Evolutionary conservation across 2,888 invertebrate species (phyloP), one percentile per base, ranked within the genome.

Genomic region (Hipparchia sbordonii): DNA sequence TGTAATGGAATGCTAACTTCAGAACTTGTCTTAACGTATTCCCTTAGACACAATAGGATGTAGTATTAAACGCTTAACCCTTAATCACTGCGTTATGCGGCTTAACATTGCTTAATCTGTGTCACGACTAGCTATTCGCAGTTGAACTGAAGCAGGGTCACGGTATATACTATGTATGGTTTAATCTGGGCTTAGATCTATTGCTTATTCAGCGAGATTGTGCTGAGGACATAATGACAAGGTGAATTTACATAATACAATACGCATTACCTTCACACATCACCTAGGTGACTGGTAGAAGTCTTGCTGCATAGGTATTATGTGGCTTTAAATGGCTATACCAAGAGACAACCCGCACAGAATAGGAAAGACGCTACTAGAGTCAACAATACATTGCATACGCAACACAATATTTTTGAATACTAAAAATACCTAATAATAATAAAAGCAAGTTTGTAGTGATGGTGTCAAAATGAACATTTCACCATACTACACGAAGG

Each of bases 21-120:
- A 46, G 45, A 13, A 45, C 67, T 67, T 6, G 13, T 63, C 7
- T 56, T 46, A 67, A 57, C 13, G 57, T 57, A 67, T 67, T 67
- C 56, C 56, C 56, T 67, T 57, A 65, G 65, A 12, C 65, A 65
- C 65, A 65, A 65, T 57, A 57, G 67, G 56, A 39, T 13, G 10
- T 13, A 67, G 56, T 57, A 57, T 57, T 57, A 67, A 57, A 8
- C 67, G 54, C 45, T 67, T n/a, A 67, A 68, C 59, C 59, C 59
- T 59, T 60, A 51, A 68, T 60, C 68, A 59, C 33, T n/a, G 56
- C 48, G 57, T 59, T 48, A 68, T 48, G 59, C 46, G 59, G 67
- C 67, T 68, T 59, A 68, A 59, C 59, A 68, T 68, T 59, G 67
- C 59, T 59, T 68, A 68, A 68, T 68, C 67, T 59, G 48, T 68